Evolutionary conservation across 2,797 vertebrate species (phyloP), one percentile per base, ranked within the genome.

Genomic region (Tapera naevia): DNA sequence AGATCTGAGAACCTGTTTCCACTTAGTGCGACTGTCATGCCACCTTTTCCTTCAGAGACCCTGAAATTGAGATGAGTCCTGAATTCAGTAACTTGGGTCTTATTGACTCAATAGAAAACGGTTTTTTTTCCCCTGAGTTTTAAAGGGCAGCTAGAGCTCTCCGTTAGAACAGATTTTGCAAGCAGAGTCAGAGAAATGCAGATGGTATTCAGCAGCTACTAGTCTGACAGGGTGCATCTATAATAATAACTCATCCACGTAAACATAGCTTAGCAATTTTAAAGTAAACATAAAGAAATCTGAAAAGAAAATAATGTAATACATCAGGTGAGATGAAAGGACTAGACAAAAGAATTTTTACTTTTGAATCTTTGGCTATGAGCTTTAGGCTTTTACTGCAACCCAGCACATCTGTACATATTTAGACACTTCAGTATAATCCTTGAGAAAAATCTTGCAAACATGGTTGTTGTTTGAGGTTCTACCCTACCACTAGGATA

Each of bases 371-470:
- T 37, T 58, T 87, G 33, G 17, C 61, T 89, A 15, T 53, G 50
- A 87, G 64, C 64, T 76, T 60, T n/a, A 66, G 88, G 45, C 64
- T 85, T 43, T 91, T 88, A 51, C n/a, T 80, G 48, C 91, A 41
- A 64, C 41, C 46, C 37, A 58, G 74, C 61, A 82, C 75, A 78
- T 91, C 81, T 85, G 53, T 80, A 85, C 33, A 4, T 53, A 76
- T 80, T 85, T 61, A 94, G 84, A 87, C 67, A 46, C 35, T 91
- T 86, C 9, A 48, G 43, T 76, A 56, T 83, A 88, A 95, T 71
- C 80, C 45, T 13, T 71, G 69, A 91, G 72, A 83, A 91, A 89
- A 92, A 57, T 89, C 53, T 89, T 95, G 74, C 75, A 87, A 69
- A 71, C 50, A 24, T 85, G 39, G 60, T 73, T 83, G n/a, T 74